phyloP scores from a whole-genome alignment of 2,113 vertebrate genomes.

The Lepisosteus oculatus region DNA sequence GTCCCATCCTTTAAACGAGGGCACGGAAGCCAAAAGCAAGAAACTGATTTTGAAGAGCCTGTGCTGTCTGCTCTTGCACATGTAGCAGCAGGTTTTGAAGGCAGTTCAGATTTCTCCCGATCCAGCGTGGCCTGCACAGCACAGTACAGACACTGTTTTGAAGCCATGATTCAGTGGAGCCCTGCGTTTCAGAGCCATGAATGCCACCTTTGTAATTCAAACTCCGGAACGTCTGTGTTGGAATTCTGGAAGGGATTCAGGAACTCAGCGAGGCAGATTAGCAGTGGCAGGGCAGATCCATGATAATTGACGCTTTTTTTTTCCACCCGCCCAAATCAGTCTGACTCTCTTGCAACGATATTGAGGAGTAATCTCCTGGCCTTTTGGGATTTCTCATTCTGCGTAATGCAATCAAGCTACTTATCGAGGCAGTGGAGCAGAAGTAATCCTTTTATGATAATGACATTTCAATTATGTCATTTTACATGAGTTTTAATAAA shows the following conservation, averaged over 20 bases:
- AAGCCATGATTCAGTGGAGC: constrained; percentile 4
- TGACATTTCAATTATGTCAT: too few species aligned
- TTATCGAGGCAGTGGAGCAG: neutral
- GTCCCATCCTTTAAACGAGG: too few species aligned
- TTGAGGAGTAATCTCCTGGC: neutral
- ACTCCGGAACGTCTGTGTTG: constrained; percentile 14
- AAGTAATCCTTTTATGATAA: neutral
- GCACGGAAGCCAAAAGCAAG: too few species aligned
- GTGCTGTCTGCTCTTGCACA: too few species aligned
- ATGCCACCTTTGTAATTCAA: constrained; percentile 33
- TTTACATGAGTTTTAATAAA: too few species aligned
- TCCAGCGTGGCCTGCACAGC: neutral
- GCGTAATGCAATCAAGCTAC: neutral
- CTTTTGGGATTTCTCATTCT: neutral
- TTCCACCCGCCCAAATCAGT: constrained; percentile 12
- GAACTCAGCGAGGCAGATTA: constrained; percentile 10
- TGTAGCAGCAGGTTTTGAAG: too few species aligned
- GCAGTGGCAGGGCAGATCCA: neutral
- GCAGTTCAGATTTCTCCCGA: neutral
- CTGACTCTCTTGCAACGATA: neutral
- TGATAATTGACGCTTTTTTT: constrained; percentile 23
- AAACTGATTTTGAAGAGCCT: too few species aligned
- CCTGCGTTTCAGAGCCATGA: constrained; percentile 22
- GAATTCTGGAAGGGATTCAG: constrained; percentile 27
- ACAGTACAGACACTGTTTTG: constrained; percentile 15